Percentiles rank a stretch among this genome's conserved stretches.
Evolutionary conservation across 2,888 invertebrate species (phyloP).

Genomic region (Vanessa cardui): DNA sequence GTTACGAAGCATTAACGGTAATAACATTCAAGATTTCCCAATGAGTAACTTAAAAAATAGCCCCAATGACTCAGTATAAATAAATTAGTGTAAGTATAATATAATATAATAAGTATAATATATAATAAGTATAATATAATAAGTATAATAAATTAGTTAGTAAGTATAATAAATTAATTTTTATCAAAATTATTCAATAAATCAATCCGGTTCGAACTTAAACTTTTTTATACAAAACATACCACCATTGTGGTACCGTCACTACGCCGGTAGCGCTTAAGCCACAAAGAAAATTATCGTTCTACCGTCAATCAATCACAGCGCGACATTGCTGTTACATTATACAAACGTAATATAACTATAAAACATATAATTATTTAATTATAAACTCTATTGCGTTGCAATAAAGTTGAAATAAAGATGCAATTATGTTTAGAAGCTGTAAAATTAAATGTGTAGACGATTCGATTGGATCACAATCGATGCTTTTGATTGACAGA

Average conservation of each 20-base stretch:
- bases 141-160: too few relatives aligned
- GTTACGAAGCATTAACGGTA: too few relatives aligned
- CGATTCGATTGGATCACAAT: conserved; percentile 62
- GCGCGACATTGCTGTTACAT: conserved; percentile 42
- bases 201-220: conserved; percentile 13
- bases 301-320: conserved; percentile 66
- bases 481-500: conserved; percentile 72
- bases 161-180: too few relatives aligned
- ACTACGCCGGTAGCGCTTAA: conserved; percentile 58
- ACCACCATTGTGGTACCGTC: conserved; percentile 19
- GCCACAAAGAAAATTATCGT: conserved; percentile 66
- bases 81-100: too few relatives aligned
- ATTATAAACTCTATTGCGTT: conserved; percentile 14
- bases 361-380: conserved; percentile 44
- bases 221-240: conserved; percentile 11
- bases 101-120: too few relatives aligned
- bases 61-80: too few relatives aligned
- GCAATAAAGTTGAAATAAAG: conserved; percentile 20
- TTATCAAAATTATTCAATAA: neutral
- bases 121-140: too few relatives aligned
- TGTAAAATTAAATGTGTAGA: conserved; percentile 27
- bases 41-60: too few relatives aligned
- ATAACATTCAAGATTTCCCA: too few relatives aligned
- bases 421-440: neutral
- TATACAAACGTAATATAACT: conserved; percentile 42